A percentile compares a stretch with the other conserved stretches of the same genome.
phyloP scores from a whole-genome alignment of 2,888 invertebrate genomes.

The Atethmia centrago region DNA sequence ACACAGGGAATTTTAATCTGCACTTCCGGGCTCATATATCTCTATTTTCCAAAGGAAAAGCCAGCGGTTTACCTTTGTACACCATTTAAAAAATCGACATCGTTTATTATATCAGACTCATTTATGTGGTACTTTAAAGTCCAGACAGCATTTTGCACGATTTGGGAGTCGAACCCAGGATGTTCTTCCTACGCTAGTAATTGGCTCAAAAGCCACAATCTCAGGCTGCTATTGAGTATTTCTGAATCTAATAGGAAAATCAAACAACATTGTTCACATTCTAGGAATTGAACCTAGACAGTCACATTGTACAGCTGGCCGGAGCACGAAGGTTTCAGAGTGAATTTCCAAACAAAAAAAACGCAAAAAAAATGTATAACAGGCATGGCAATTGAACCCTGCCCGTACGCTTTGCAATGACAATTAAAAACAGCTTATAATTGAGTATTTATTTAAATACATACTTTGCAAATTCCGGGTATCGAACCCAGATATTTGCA shows the following conservation, averaged over 20 bases:
- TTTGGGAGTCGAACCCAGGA: slow-evolving; percentile 10
- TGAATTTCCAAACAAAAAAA: not conserved
- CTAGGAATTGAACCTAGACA: slow-evolving; percentile 15
- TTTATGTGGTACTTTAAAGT: not conserved
- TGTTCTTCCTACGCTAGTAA: accelerated
- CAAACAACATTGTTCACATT: not conserved
- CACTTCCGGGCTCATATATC: not conserved
- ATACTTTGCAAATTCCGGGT: not conserved
- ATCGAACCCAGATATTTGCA: not conserved
- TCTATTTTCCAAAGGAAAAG: not conserved
- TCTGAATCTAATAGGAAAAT: not conserved
- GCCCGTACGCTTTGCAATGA: not conserved
- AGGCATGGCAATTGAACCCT: slow-evolving; percentile 12
- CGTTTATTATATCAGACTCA: too few relatives aligned
- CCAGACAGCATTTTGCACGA: not conserved
- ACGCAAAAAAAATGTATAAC: not conserved
- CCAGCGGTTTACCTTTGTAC: not conserved
- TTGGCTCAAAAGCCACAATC: not conserved
- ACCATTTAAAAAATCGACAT: not conserved
- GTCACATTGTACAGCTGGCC: not conserved
- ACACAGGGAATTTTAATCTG: too few relatives aligned
- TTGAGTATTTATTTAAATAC: not conserved
- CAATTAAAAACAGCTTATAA: not conserved
- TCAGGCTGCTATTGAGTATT: too few relatives aligned
- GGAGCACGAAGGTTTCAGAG: not conserved